Evolutionary conservation across 2,888 invertebrate species (phyloP).

Genomic region (Agrilus cyanescens): DNA sequence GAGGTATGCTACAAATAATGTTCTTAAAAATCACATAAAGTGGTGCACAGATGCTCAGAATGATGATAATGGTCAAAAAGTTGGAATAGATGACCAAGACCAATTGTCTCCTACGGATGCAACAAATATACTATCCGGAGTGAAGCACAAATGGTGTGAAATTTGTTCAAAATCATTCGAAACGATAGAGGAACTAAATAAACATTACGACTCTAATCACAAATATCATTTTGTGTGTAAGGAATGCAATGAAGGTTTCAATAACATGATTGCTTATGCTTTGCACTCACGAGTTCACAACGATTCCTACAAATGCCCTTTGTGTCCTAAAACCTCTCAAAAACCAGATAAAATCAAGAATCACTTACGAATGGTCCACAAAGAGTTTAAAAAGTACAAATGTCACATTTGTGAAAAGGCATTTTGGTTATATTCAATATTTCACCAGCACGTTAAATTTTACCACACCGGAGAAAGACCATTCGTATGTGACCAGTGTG

Average conservation of each 20-base stretch:
- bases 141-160: constrained; percentile 5
- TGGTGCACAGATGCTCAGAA: constrained; percentile 24
- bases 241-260: neutral
- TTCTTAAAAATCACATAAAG: constrained; percentile 39
- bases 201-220: constrained; percentile 1
- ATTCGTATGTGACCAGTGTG: too few species aligned
- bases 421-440: too few species aligned
- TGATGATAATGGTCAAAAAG: too few species aligned
- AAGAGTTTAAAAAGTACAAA: too few species aligned
- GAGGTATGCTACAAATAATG: constrained; percentile 29
- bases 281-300: constrained; percentile 2
- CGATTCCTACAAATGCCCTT: neutral
- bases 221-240: constrained; percentile 2
- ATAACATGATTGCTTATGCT: neutral
- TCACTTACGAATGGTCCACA: too few species aligned
- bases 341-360: too few species aligned
- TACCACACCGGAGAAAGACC: too few species aligned
- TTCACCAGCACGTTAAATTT: too few species aligned
- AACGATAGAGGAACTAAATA: neutral
- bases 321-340: constrained; percentile 3
- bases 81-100: too few species aligned
- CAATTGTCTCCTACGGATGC: neutral
- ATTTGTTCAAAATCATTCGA: constrained; percentile 4
- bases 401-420: too few species aligned
- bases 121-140: too few species aligned